phyloP scores from a whole-genome alignment of 2,888 invertebrate species.

The Torymus aiolomorphi region DNA sequence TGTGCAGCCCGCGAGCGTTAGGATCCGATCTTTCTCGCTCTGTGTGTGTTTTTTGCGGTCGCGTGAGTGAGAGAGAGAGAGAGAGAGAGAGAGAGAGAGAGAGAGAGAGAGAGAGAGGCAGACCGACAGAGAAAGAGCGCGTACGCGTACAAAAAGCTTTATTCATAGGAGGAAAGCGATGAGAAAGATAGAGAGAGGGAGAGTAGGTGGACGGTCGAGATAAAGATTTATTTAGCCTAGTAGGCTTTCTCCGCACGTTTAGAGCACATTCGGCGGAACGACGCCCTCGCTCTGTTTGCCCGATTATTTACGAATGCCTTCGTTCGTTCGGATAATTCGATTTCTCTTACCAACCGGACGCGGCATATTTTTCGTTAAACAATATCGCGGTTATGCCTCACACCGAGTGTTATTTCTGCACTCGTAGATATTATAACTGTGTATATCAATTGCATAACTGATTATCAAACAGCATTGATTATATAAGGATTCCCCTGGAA shows the following conservation, averaged over 20 bases:
- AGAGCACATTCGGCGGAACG: slow-evolving; percentile 1
- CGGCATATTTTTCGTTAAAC: neutral
- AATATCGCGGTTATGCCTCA: too few species aligned
- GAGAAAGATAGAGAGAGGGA: slow-evolving; percentile 21
- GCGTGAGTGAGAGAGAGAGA: too few species aligned
- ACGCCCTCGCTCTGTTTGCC: neutral
- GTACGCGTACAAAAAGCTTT: slow-evolving; percentile 30
- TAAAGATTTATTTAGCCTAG: slow-evolving; percentile 43
- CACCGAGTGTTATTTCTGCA: too few species aligned
- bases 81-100: too few species aligned
- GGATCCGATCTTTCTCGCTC: neutral
- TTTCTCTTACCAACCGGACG: too few species aligned
- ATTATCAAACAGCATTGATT: too few species aligned
- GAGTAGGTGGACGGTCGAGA: neutral
- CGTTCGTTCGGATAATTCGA: neutral
- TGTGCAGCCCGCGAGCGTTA: slow-evolving; percentile 30
- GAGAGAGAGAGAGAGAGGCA: too few species aligned
- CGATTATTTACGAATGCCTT: neutral
- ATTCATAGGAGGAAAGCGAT: slow-evolving; percentile 36
- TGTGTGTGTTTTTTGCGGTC: slow-evolving; percentile 14
- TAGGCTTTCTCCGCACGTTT: slow-evolving; percentile 8
- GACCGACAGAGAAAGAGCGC: too few species aligned
- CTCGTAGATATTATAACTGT: too few species aligned
- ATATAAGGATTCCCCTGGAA: too few species aligned
- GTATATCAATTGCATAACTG: too few species aligned